These are phyloP conservation scores for Megatriorchis doriae DNA, from an alignment of 2,113 vertebrate genomes.

Conservation along the genomic window DNA sequence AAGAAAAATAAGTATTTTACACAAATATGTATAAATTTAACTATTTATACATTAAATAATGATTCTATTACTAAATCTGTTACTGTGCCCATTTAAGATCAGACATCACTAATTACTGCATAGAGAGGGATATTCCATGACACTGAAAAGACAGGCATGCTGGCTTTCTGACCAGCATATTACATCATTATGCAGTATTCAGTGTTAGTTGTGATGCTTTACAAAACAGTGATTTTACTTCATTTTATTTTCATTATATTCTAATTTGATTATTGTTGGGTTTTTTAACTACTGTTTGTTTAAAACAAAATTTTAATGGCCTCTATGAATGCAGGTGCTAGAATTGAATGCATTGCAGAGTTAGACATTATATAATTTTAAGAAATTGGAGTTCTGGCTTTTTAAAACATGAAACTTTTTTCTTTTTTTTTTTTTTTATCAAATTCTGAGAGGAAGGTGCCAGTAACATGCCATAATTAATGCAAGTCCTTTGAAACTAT, in stretches of 20 bases:
- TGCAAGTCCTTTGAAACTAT: neutral
- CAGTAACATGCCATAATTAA: neutral
- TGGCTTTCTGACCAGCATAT: neutral
- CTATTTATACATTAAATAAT: no score
- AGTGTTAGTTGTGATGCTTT: neutral
- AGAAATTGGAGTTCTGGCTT: neutral
- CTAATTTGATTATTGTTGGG: neutral
- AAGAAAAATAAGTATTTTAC: neutral
- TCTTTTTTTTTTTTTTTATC: neutral
- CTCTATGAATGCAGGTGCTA: neutral
- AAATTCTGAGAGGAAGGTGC: neutral
- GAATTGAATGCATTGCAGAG: neutral
- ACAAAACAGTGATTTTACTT: neutral
- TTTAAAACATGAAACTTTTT: neutral
- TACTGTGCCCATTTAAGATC: neutral
- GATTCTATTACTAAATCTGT: neutral
- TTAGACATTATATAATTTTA: neutral
- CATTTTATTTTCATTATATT: neutral
- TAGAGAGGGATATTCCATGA: neutral
- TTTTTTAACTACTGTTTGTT: neutral
- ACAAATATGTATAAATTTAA: accelerated
- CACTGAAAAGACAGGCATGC: neutral
- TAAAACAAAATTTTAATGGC: neutral
- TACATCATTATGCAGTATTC: neutral
- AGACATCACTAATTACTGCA: neutral